These are phyloP conservation scores for Rynchops niger DNA, from an alignment of 2,113 vertebrate genomes.

Conservation along the genomic window DNA sequence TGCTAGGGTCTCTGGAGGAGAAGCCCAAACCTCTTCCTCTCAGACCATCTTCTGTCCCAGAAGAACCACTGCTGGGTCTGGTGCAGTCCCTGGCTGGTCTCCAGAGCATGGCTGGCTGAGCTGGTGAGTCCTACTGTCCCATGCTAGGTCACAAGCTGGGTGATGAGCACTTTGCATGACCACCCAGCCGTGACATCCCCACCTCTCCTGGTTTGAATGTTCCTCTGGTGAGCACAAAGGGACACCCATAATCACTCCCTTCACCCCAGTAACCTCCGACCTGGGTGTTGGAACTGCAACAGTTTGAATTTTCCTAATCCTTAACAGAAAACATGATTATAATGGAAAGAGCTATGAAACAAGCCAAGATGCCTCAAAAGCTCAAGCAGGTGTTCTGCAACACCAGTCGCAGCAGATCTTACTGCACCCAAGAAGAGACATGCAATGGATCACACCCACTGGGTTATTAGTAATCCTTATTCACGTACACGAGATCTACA, in stretches of 20 bases:
- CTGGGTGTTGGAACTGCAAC: neutral
- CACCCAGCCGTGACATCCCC: accelerated
- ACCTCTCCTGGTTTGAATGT: neutral
- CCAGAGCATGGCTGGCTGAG: neutral
- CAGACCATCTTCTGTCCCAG: neutral
- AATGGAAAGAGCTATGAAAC: neutral
- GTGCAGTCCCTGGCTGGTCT: neutral
- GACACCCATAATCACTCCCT: accelerated
- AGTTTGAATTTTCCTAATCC: neutral
- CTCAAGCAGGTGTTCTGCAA: neutral
- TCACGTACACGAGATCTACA: accelerated
- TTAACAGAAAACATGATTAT: neutral
- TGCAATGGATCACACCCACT: accelerated
- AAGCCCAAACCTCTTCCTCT: neutral
- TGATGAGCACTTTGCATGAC: neutral
- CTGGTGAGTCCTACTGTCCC: neutral
- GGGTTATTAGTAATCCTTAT: neutral
- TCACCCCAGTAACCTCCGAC: neutral
- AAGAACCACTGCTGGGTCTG: neutral
- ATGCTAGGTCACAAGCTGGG: accelerated
- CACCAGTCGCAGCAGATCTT: neutral
- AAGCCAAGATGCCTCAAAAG: neutral
- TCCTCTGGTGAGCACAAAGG: neutral
- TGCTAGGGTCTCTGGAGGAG: neutral
- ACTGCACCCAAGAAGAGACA: neutral